phyloP scores from a whole-genome alignment of 2,113 vertebrate genomes.

The Lagopus muta region DNA sequence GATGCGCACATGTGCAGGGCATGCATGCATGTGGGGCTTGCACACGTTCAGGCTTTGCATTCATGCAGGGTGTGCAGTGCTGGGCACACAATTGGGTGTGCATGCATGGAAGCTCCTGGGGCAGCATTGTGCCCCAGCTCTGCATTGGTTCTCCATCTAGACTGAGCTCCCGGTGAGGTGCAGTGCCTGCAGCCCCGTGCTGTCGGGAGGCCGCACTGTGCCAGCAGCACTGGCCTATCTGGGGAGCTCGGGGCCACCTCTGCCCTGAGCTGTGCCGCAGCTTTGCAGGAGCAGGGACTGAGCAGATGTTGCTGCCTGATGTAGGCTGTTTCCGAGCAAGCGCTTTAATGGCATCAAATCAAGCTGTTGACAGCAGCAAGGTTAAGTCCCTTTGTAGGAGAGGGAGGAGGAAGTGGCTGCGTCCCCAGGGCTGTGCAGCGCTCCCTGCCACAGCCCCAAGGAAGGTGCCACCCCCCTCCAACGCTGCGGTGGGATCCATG shows the following conservation, averaged over 20 bases:
- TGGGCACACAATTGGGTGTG: not conserved
- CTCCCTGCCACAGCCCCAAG: not conserved
- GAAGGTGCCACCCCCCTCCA: not conserved
- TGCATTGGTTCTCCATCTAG: not conserved
- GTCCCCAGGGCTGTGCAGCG: not conserved
- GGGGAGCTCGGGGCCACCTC: not conserved
- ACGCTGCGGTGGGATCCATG: not conserved
- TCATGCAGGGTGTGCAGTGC: not conserved
- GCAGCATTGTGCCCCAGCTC: not conserved
- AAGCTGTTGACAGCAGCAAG: slow-evolving; percentile 60
- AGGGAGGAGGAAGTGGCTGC: not conserved
- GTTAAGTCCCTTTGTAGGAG: slow-evolving; percentile 11
- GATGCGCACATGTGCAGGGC: not conserved
- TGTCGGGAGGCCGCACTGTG: not conserved
- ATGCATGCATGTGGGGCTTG: not conserved
- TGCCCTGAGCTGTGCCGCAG: not conserved
- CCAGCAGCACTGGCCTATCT: not conserved
- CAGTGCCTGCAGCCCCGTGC: fast-evolving
- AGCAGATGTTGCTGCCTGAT: slow-evolving; percentile 59
- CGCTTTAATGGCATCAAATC: slow-evolving; percentile 55
- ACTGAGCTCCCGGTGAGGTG: not conserved
- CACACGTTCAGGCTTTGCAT: fast-evolving
- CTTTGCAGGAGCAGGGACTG: not conserved
- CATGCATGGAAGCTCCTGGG: not conserved
- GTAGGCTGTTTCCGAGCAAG: slow-evolving; percentile 50